Evolutionary conservation across 1,140 invertebrate genomes (phyloP).

Genomic region (Drosophila saltans): DNA sequence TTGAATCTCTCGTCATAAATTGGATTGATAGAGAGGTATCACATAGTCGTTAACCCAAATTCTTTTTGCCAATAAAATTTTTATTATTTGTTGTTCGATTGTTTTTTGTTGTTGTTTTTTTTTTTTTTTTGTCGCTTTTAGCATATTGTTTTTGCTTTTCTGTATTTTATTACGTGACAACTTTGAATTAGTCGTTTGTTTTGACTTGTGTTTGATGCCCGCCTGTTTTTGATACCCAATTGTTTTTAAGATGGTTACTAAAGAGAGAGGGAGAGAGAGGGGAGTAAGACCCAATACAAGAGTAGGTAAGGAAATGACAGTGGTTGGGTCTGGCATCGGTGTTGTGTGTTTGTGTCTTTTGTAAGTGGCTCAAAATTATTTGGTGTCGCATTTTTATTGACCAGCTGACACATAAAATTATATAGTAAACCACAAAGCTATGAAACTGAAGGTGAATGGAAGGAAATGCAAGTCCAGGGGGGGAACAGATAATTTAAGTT

Average conservation of each 20-base stretch:
- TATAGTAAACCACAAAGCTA: conserved; percentile 10
- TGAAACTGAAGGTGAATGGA: conserved; percentile 3
- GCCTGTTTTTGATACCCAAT: conserved; percentile 4
- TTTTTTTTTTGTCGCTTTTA: conserved; percentile 46
- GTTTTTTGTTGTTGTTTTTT: conserved; percentile 58
- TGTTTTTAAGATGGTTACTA: too few relatives aligned
- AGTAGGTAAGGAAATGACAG: background rate
- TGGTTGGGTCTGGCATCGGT: background rate
- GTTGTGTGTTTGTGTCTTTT: background rate
- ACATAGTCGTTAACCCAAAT: background rate
- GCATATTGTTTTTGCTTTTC: conserved; percentile 54
- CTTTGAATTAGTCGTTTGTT: conserved; percentile 73
- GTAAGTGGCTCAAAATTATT: conserved; percentile 42
- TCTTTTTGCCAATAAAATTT: background rate
- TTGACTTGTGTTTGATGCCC: conserved; percentile 50
- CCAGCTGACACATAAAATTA: conserved; percentile 56
- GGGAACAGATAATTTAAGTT: too few relatives aligned
- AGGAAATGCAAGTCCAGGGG: background rate
- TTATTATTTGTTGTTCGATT: conserved; percentile 56
- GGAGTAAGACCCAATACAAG: too few relatives aligned
- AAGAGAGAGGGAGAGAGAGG: too few relatives aligned
- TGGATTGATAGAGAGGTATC: background rate
- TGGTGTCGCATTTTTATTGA: conserved; percentile 56
- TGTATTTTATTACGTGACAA: conserved; percentile 79
- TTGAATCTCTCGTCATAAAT: too few relatives aligned